Percentiles rank a stretch among this genome's conserved stretches.
Evolutionary conservation across 2,113 vertebrate species (phyloP).

Genomic region (Machaerirhynchus nigripectus): DNA sequence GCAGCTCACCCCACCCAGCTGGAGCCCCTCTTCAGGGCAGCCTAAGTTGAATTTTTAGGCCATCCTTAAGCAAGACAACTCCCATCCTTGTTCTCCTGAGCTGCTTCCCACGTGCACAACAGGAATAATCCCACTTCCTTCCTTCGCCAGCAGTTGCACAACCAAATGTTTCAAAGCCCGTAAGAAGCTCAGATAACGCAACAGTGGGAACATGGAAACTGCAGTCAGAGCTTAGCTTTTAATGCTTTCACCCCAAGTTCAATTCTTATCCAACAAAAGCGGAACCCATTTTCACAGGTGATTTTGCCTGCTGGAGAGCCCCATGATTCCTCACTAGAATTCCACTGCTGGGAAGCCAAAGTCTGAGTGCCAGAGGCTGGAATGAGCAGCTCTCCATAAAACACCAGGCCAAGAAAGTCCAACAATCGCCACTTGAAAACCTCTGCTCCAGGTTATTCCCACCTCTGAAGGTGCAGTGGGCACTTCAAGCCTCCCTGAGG

Average conservation of each 20-base stretch:
- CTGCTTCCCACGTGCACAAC: background rate
- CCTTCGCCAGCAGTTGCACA: background rate
- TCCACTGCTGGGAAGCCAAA: background rate
- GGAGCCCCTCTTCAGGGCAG: background rate
- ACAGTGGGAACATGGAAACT: background rate
- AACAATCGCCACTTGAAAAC: background rate
- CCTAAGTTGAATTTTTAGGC: background rate
- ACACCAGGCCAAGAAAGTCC: background rate
- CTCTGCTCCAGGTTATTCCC: background rate
- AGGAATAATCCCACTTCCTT: slow-evolving; percentile 13
- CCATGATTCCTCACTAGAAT: background rate
- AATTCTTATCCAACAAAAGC: background rate
- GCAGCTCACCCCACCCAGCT: background rate
- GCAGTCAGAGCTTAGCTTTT: background rate
- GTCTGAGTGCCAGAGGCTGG: background rate
- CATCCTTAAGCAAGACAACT: background rate
- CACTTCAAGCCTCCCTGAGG: background rate
- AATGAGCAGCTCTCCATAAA: background rate
- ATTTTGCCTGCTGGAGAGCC: background rate
- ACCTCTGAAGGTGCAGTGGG: background rate
- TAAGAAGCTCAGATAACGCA: background rate
- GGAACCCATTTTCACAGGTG: background rate
- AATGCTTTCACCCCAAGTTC: background rate
- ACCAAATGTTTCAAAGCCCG: background rate
- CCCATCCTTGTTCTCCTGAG: background rate